Percentiles rank a stretch among this genome's conserved stretches.
Evolutionary conservation across 2,888 invertebrate species (phyloP).

Genomic region (Masnerella sp.): DNA sequence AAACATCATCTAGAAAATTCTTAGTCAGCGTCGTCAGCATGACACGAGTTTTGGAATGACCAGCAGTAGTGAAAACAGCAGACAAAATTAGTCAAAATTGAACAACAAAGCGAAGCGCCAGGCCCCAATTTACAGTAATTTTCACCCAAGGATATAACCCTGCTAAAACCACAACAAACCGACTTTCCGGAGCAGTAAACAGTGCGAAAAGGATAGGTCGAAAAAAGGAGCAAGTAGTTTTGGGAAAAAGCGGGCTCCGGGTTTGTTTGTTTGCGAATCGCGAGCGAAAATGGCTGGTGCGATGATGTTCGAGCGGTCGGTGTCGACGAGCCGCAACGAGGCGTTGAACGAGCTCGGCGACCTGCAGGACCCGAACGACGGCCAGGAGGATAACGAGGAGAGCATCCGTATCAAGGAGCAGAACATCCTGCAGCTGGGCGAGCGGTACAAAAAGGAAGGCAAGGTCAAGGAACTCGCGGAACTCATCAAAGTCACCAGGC

Average conservation of each 20-base stretch:
- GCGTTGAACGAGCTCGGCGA: conserved; percentile 85
- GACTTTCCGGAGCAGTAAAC: too few relatives aligned
- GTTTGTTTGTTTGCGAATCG: conserved; percentile 10
- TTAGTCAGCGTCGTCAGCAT: conserved; percentile 45
- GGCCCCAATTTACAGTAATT: not conserved
- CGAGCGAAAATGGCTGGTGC: conserved; percentile 89
- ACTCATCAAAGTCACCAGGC: conserved; percentile 95
- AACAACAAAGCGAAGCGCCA: conserved; percentile 1
- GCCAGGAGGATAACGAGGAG: conserved; percentile 92
- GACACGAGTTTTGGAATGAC: conserved; percentile 58
- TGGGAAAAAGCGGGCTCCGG: not conserved
- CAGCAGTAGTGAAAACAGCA: conserved; percentile 29
- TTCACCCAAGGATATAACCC: too few relatives aligned
- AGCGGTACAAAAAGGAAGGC: conserved; percentile 94
- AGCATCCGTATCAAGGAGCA: conserved; percentile 95
- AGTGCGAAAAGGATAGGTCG: not conserved
- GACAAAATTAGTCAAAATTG: conserved; percentile 4
- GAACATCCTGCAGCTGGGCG: conserved; percentile 94
- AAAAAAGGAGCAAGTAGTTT: not conserved
- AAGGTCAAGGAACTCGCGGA: conserved; percentile 95
- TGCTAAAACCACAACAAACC: too few relatives aligned
- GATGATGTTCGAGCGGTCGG: conserved; percentile 91
- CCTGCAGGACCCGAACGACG: conserved; percentile 86
- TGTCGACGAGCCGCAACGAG: conserved; percentile 86
- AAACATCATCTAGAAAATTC: conserved; percentile 33